Base-by-base conservation (phyloP, 2,797 vertebrate species). In the Acanthopagrus latus region DNA sequence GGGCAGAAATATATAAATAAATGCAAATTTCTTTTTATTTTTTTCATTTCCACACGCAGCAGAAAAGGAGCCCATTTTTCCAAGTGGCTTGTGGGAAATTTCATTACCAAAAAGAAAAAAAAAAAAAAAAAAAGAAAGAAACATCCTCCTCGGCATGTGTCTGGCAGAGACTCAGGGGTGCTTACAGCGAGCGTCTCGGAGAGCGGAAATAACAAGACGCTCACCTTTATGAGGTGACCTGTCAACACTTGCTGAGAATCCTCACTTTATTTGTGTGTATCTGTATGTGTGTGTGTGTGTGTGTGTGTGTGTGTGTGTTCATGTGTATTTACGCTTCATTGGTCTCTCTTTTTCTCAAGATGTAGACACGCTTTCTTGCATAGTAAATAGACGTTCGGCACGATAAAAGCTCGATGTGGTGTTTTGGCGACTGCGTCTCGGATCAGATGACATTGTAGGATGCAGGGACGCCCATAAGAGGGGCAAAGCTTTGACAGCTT, bases 1-100 rank as follows among this genome's bases (percentile, higher is more conserved):
- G 51, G 70, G 57, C 43, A 38, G 67, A 93, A 88, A 91, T 91
- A 91, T 86, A 86, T 88, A 83, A 90, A 93, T 91, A 81, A 89
- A 94, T 91, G 69, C 86, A 87, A 80, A 90, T 89, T 50, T n/a
- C 43, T 58, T 85, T 79, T 12, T 56, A 1, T 9, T 29, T 56
- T 56, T 29, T 6, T 4, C 25, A 1, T 2, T 1, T 13, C 54
- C 63, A 58, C 41, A 67, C 27, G 14, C 12, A 57, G 68, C 33
- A 25, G 33, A 66, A 60, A 60, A 38, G 47, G 71, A 67, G 67
- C 63, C 67, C 21, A 18, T 76, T 54, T 80, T 58, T 70, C 62
- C 81, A 54, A 74, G 33, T 84, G 84, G 83, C 79, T 89, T 88
- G 71, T 88, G 85, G 86, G 77, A 81, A 88, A 86, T 91, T 85